Conservation (phyloP, 2,113 vertebrate genomes). For the Myanophis thanlyinensis region DNA sequence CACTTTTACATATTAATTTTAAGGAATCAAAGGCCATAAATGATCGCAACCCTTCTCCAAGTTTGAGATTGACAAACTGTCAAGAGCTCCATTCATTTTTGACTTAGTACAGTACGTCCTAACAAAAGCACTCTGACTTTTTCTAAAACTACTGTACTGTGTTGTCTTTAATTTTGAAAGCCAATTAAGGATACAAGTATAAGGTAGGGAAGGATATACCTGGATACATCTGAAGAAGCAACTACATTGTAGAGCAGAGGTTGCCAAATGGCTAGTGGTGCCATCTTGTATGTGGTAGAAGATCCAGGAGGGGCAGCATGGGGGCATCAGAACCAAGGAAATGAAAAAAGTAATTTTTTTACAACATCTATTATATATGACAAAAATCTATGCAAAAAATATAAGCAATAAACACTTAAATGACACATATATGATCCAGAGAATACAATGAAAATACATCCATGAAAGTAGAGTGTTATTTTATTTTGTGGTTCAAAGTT, state of each 20-base stretch:
- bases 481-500: not conserved
- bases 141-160: not conserved
- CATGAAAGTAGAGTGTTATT: not conserved
- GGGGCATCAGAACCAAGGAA: not conserved
- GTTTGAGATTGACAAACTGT: not conserved
- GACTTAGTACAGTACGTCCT: not conserved
- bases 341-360: not conserved
- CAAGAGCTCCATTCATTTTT: not conserved
- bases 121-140: not conserved
- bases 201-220: not conserved
- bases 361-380: not conserved
- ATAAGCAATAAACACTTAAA: not conserved
- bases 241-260: not conserved
- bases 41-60: not conserved
- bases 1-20: conserved; percentile 5
- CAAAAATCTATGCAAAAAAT: not conserved
- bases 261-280: not conserved
- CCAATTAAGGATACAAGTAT: not conserved
- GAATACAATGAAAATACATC: not conserved
- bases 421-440: not conserved
- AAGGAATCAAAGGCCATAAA: conserved; percentile 1
- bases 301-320: not conserved
- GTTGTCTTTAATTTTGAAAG: not conserved
- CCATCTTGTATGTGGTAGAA: not conserved
- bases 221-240: not conserved